Conservation (phyloP, 2,888 invertebrate species). For the Ischnus inquisitorius region DNA sequence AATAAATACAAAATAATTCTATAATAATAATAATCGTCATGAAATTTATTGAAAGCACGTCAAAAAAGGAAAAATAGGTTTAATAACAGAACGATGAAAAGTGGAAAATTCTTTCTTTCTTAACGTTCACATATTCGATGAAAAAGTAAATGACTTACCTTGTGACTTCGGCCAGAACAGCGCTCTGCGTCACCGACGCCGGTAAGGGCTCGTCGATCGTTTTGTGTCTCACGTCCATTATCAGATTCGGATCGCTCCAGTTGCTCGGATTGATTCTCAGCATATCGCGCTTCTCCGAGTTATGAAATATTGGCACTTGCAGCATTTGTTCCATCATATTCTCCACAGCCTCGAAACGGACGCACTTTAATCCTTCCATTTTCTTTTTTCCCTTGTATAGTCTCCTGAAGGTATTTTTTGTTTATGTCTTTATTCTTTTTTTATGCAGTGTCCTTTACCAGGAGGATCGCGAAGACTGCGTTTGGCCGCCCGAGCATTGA, state of each 20-base stretch:
- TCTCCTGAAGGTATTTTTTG: background rate
- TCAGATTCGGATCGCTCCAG: constrained; percentile 77
- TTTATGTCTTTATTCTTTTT: constrained; percentile 14
- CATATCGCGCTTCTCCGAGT: constrained; percentile 74
- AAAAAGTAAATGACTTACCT: constrained; percentile 68
- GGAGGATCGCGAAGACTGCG: background rate
- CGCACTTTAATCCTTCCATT: constrained; percentile 65
- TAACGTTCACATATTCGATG: background rate
- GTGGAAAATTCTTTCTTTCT: background rate
- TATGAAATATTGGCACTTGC: constrained; percentile 75
- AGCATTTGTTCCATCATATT: constrained; percentile 78
- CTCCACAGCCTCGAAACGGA: constrained; percentile 74
- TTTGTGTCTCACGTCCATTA: constrained; percentile 79
- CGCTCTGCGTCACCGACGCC: constrained; percentile 62
- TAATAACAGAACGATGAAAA: background rate
- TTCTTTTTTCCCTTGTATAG: background rate
- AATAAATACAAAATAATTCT: no score
- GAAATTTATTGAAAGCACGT: background rate
- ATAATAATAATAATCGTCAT: background rate
- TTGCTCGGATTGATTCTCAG: constrained; percentile 62
- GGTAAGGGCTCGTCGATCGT: constrained; percentile 71
- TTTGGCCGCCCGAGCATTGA: background rate
- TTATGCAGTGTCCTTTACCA: background rate
- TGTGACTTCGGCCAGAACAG: constrained; percentile 70
- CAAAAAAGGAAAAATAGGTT: background rate